Evolutionary conservation across 2,113 vertebrate species (phyloP).

Genomic region (Maccullochella peelii): DNA sequence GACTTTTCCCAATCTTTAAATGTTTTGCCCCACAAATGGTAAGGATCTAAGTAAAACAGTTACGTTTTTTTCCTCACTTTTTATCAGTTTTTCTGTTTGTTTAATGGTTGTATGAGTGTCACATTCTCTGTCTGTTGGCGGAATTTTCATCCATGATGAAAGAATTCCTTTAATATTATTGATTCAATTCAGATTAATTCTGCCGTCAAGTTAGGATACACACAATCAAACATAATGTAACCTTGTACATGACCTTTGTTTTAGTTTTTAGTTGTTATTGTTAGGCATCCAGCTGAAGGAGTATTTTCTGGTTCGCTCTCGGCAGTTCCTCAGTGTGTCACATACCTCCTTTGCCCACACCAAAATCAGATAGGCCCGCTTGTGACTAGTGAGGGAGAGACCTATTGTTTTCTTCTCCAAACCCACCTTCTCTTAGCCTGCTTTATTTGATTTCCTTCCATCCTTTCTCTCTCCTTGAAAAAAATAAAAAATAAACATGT

Average conservation of each 20-base stretch:
- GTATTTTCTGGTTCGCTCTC: background rate
- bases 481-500: background rate
- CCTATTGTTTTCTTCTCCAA: background rate
- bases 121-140: background rate
- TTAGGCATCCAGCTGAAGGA: background rate
- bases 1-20: background rate
- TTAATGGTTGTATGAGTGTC: background rate
- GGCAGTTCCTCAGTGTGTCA: background rate
- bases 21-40: too few relatives aligned
- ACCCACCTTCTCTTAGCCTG: background rate
- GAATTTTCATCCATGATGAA: background rate
- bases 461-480: background rate
- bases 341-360: background rate
- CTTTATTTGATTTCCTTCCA: slow-evolving; percentile 44
- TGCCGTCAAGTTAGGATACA: background rate
- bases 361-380: slow-evolving; percentile 13
- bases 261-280: background rate
- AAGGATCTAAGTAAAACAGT: too few relatives aligned
- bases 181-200: slow-evolving; percentile 1
- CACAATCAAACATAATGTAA: background rate
- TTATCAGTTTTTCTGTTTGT: too few relatives aligned
- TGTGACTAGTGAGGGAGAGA: background rate
- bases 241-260: background rate
- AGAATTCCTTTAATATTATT: background rate
- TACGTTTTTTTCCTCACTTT: too few relatives aligned